phyloP scores from a whole-genome alignment of 2,113 vertebrate genomes.

The Edolisoma coerulescens region DNA sequence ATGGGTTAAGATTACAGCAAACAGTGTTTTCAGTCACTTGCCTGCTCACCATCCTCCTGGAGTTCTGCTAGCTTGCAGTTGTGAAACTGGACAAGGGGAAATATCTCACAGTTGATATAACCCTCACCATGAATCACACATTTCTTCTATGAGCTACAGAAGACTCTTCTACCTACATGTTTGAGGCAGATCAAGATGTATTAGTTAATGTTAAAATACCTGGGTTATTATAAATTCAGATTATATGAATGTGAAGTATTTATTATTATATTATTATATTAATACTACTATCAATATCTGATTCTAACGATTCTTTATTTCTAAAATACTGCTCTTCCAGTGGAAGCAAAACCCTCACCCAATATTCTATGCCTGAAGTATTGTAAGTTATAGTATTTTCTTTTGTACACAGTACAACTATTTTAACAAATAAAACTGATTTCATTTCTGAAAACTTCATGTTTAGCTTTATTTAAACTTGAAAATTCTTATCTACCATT shows the following conservation, averaged over 20 bases:
- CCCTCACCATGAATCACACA: not conserved
- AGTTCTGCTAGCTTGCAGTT: not conserved
- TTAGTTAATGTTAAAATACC: not conserved
- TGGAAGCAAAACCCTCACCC: not conserved
- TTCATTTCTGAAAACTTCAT: not conserved
- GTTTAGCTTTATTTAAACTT: not conserved
- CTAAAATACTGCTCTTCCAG: constrained; percentile 20
- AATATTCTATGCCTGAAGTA: not conserved
- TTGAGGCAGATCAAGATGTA: not conserved
- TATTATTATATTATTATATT: constrained; percentile 54
- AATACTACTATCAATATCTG: not conserved
- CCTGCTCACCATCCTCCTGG: not conserved
- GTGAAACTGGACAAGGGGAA: not conserved
- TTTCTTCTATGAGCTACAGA: not conserved
- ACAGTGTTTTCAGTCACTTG: not conserved
- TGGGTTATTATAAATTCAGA: not conserved
- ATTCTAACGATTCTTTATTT: not conserved
- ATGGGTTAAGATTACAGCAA: not conserved
- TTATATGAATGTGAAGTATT: constrained; percentile 43
- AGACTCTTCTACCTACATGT: not conserved
- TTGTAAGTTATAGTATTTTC: not conserved
- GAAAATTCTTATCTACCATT: not conserved
- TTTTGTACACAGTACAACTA: not conserved
- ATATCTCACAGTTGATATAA: not conserved
- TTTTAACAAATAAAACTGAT: constrained; percentile 17